These are phyloP conservation scores for Neocrepidodera transversa DNA, from an alignment of 2,888 invertebrate species.

Conservation along the genomic window DNA sequence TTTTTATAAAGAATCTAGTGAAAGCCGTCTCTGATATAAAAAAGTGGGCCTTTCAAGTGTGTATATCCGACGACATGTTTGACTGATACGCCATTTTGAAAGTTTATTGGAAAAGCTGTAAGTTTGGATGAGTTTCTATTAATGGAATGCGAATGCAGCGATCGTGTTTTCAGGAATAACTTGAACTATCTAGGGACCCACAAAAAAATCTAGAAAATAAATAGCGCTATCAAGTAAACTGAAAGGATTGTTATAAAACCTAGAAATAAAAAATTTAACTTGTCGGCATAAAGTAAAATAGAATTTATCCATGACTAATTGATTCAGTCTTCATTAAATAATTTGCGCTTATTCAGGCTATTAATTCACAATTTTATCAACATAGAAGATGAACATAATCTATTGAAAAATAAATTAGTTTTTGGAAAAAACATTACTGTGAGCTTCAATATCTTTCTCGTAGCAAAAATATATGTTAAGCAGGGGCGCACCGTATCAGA, in stretches of 20 bases:
- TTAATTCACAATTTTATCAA: neutral
- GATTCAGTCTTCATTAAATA: too few relatives aligned
- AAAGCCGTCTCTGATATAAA: neutral
- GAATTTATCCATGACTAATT: too few relatives aligned
- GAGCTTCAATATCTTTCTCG: constrained; percentile 4
- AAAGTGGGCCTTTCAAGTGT: neutral
- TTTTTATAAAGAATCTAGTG: too few relatives aligned
- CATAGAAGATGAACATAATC: constrained; percentile 3
- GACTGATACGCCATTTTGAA: constrained; percentile 27
- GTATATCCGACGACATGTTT: constrained; percentile 20
- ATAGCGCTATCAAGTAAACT: neutral
- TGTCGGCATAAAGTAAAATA: too few relatives aligned
- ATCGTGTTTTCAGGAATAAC: constrained; percentile 11
- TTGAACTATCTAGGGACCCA: constrained; percentile 4
- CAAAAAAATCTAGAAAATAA: constrained; percentile 6
- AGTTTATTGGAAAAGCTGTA: constrained; percentile 27
- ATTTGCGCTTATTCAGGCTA: too few relatives aligned
- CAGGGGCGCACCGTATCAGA: too few relatives aligned
- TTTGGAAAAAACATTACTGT: constrained; percentile 13
- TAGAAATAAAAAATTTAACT: neutral
- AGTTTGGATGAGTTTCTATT: constrained; percentile 14
- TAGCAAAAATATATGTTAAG: too few relatives aligned
- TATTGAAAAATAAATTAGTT: constrained; percentile 17
- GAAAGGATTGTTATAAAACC: neutral
- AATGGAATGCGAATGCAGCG: constrained; percentile 19